A percentile compares a stretch with the other conserved stretches of the same genome.
Conservation (phyloP, 1,140 invertebrate species). For the Bombus huntii region DNA sequence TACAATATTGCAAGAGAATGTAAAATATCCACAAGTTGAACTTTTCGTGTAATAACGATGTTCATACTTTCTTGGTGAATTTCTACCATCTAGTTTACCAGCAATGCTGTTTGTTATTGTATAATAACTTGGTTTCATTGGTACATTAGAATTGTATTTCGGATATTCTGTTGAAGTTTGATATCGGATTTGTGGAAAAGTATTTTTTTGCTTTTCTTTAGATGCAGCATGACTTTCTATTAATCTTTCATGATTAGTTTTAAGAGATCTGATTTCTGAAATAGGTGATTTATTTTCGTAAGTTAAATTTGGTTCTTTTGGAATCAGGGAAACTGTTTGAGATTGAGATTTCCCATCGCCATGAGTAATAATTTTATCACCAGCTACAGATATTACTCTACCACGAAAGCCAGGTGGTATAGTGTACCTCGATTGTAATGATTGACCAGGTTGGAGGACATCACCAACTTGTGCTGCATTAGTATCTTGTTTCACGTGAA, state of each 20-base stretch:
- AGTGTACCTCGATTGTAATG: slow-evolving; percentile 84
- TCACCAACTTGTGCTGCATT: slow-evolving; percentile 77
- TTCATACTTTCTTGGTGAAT: slow-evolving; percentile 81
- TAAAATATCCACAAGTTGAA: slow-evolving; percentile 92
- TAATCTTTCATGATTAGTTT: slow-evolving; percentile 61
- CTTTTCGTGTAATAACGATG: slow-evolving; percentile 91
- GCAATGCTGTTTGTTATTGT: slow-evolving; percentile 91
- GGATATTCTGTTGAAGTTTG: slow-evolving; percentile 10
- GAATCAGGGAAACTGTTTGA: slow-evolving; percentile 85
- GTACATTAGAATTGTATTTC: slow-evolving; percentile 9
- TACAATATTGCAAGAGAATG: slow-evolving; percentile 91
- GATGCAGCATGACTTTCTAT: slow-evolving; percentile 7
- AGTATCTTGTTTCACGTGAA: slow-evolving; percentile 74
- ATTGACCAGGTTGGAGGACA: slow-evolving; percentile 85
- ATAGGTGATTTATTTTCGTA: slow-evolving; percentile 61
- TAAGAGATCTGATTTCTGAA: slow-evolving; percentile 72
- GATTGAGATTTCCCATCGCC: slow-evolving; percentile 85
- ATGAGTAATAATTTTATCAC: slow-evolving; percentile 84
- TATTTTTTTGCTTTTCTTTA: slow-evolving; percentile 3
- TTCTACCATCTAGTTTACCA: slow-evolving; percentile 85
- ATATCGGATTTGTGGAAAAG: not conserved
- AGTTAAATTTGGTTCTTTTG: slow-evolving; percentile 73
- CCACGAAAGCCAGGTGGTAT: slow-evolving; percentile 87
- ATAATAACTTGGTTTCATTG: slow-evolving; percentile 75
- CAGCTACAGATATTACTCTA: slow-evolving; percentile 85